Conservation (phyloP, 2,797 vertebrate species). For the Poecilia wingei region DNA sequence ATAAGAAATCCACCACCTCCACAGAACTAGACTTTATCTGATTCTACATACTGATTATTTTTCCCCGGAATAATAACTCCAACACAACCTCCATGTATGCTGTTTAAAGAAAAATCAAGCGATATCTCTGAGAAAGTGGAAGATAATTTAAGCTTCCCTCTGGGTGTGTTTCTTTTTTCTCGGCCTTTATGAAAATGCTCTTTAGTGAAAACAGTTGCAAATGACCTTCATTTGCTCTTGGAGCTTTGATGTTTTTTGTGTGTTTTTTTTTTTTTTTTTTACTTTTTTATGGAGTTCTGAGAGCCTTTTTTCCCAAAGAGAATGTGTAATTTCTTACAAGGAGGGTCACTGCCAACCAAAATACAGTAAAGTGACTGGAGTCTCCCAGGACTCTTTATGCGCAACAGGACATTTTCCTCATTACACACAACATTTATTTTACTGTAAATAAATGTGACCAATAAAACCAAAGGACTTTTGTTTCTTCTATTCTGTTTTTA, state of each 20-base stretch:
- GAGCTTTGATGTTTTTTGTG: background rate
- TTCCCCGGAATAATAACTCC: background rate
- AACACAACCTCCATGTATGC: background rate
- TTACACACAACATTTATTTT: background rate
- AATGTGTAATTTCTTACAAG: background rate
- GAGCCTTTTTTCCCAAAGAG: background rate
- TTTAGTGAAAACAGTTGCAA: constrained; percentile 4
- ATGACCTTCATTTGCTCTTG: constrained; percentile 10
- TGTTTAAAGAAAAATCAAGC: background rate
- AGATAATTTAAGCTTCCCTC: background rate
- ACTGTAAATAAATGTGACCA: background rate
- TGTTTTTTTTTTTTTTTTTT: background rate
- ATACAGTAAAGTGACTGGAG: background rate
- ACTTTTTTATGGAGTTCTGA: background rate
- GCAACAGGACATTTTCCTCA: background rate
- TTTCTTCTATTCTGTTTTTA: background rate
- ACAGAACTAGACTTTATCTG: background rate
- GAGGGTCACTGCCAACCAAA: background rate
- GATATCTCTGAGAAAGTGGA: background rate
- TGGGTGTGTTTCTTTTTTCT: constrained; percentile 6
- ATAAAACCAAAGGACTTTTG: background rate
- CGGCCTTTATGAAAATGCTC: constrained; percentile 15
- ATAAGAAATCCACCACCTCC: background rate
- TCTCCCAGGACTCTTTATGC: background rate
- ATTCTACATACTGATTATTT: background rate